Base-by-base conservation (phyloP, 2,888 invertebrate genomes). In the Aphodius sticticus region DNA sequence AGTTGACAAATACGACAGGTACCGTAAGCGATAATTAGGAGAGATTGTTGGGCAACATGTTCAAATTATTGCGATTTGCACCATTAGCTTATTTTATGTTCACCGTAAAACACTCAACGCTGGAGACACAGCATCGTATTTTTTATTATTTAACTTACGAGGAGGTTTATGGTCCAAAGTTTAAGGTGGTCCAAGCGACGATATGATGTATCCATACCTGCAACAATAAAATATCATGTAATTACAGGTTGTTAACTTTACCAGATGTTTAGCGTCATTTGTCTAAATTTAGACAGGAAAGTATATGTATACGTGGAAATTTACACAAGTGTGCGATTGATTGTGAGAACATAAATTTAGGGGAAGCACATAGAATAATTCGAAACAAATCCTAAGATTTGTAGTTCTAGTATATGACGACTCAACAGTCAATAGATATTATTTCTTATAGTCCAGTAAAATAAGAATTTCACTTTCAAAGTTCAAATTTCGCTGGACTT, bases 11-110 rank as follows among this genome's bases (percentile, higher is more conserved):
- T 37, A 74, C n/a, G 36, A 35, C n/a, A 37, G 36, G 74, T 36
- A 74, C 36, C 74, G 74, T 74, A 74, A 74, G 74, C 74, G 35
- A 36, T 74, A 74, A 74, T 74, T 74, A 74, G 53, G 74, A 74
- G 70, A 70, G 26, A 74, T 74, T 53, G 53, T 53, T 53, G 53
- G 53, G 53, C 53, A 53, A 53, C 53, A 53, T 53, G 53, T 53
- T 53, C 53, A 53, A 53, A 53, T 53, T 53, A 53, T 53, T 53
- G 53, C 53, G 53, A 53, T 53, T 53, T 53, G 53, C 53, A 53
- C 6, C 53, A 53, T 53, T 53, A 53, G 12, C 53, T 53, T 12
- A 53, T 53, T 53, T 53, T 53, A 53, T 53, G 53, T 2, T 53
- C 53, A 53, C 53, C 53, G 53, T 53, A 53, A 53, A 53, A 53